Base-by-base conservation (phyloP, 2,888 invertebrate genomes). In the Leptarthrus brevirostris region DNA sequence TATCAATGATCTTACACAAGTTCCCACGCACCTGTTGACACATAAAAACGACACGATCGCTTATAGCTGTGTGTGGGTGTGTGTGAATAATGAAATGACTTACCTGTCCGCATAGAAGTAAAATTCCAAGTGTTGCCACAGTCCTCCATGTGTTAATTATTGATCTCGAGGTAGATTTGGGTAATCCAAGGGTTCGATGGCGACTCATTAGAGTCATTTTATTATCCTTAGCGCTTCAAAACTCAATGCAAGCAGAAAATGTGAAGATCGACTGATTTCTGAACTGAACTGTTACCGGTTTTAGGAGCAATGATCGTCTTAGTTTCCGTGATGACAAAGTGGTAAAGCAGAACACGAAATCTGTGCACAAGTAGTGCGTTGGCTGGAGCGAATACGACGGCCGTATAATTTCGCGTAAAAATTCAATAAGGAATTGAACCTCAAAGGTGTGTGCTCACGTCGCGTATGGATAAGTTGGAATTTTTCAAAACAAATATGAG, bases 61-160 rank as follows among this genome's bases (percentile, higher is more conserved):
- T 40, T 40, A 3, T 3, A 40, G 3, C 6, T 6, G 2, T 1
- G 1, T 40, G n/a, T 40, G n/a, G n/a, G 3, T 12, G n/a, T n/a
- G n/a, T n/a, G n/a, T n/a, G n/a, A n/a, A n/a, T n/a, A n/a, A n/a
- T n/a, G n/a, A n/a, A n/a, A n/a, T n/a, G 40, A 44, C 64, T 26
- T 64, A 64, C 64, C 64, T 64, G 64, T 44, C 44, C 64, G 44
- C 47, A 64, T 16, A 64, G 22, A 14, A 64, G 26, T 24, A 64
- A 24, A 24, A 24, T 14, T 3, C 36, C 47, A 5, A 58, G 58
- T 58, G 36, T 16, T 58, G 58, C 36, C 58, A 58, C 58, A 10
- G 36, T 36, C 26, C 18, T 10, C 20, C 12, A n/a, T 16, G 58
- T 10, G 3, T 12, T 40, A 12, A 6, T n/a, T 12, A 8, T 5